These are phyloP conservation scores for Drosophila bocki DNA, from an alignment of 1,140 invertebrate species.

Conservation along the genomic window DNA sequence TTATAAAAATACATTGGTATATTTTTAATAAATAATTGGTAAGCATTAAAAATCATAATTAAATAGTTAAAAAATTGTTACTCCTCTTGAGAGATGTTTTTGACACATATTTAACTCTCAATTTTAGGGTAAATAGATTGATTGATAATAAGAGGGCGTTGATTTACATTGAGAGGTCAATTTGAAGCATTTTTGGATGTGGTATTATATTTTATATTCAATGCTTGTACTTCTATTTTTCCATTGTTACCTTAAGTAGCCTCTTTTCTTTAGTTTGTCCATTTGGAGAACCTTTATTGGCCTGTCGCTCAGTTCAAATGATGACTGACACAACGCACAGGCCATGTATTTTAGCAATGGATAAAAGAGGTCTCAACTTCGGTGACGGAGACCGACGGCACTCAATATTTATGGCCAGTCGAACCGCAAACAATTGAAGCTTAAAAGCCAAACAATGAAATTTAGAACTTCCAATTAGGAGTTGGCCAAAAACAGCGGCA, in stretches of 20 bases:
- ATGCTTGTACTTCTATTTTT: not conserved
- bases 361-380: constrained; percentile 16
- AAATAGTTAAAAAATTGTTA: not conserved
- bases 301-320: constrained; percentile 38
- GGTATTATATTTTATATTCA: constrained; percentile 3
- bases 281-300: constrained; percentile 4
- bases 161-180: not conserved
- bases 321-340: constrained; percentile 53
- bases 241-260: not conserved
- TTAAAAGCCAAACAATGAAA: constrained; percentile 82
- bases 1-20: not conserved
- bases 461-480: constrained; percentile 82
- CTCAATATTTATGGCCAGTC: constrained; percentile 76
- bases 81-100: not conserved
- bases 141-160: not conserved
- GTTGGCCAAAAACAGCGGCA: constrained; percentile 48
- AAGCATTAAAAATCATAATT: not conserved
- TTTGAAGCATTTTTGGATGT: not conserved
- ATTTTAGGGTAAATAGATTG: not conserved
- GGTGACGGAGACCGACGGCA: constrained; percentile 25
- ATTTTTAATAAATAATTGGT: no score
- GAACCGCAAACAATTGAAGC: constrained; percentile 80
- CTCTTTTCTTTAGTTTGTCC: not conserved
- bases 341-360: constrained; percentile 45
- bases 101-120: not conserved